Evolutionary conservation across 2,113 vertebrate species (phyloP), one percentile per base, ranked within the genome.

Genomic region (Pelodiscus sinensis): DNA sequence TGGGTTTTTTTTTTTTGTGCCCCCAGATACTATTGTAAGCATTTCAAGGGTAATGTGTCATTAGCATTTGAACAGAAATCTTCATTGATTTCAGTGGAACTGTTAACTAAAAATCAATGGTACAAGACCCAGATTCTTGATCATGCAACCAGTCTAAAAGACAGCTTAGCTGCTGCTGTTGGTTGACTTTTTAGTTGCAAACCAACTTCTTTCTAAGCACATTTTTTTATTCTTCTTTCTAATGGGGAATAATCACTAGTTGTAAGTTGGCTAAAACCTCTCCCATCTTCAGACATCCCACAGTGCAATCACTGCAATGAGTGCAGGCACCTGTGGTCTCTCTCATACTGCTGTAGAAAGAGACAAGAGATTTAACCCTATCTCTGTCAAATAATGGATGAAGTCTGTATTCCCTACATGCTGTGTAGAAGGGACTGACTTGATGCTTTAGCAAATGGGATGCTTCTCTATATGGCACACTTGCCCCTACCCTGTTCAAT

Each of bases 71-170:
- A 56, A 78, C 15, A 56, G 71, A 79, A 96, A 56, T 68, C 87
- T 87, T 50, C 75, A 31, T 58, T 90, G 54, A 85, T 97, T 96
- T 96, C 94, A 78, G 18, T 92, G 92, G 86, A 81, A 94, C 93
- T 87, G 16, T 8, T 57, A 50, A 51, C 38, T 60, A 82, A 90
- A 94, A 92, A 94, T 81, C 95, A 96, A 89, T 54, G n/a, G 62
- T 60, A 31, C 8, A 77, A 77, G 73, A 50, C 22, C 21, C 73
- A 77, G 73, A 77, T 21, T 22, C 16, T 73, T 24, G 18, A 44
- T 75, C 21, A 44, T 2, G 11, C 73, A 38, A 38, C 38, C 79
- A 44, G 2, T 0, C 0, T 81, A 50, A 71, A 89, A 77, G 21
- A 77, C 68, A 82, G 31, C 27, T 71, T 35, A 24, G 29, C 55